Evolutionary conservation across 2,888 invertebrate species (phyloP).

Genomic region (Branchipolynoe longqiensis): DNA sequence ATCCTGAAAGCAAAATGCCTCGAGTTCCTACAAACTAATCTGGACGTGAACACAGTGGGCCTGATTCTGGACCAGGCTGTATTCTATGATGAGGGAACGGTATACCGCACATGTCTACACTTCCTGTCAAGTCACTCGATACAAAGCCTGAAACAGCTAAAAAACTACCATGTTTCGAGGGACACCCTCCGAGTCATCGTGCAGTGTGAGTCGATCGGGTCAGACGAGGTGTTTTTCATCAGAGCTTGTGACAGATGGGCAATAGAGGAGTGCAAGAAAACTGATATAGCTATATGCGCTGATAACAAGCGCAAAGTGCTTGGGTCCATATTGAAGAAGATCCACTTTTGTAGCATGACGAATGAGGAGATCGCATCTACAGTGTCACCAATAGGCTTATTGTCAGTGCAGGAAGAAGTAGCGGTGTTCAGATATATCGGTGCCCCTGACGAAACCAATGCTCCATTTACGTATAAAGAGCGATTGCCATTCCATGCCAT

Average conservation of each 20-base stretch:
- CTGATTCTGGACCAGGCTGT: constrained; percentile 22
- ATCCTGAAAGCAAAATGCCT: background rate
- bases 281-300: background rate
- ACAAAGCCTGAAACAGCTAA: background rate
- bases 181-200: background rate
- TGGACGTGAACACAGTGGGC: background rate
- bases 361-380: background rate
- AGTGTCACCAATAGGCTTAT: background rate
- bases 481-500: background rate
- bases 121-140: background rate
- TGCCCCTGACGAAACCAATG: background rate
- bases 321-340: constrained; percentile 20
- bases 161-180: background rate
- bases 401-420: background rate
- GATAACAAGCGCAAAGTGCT: constrained; percentile 20
- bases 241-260: background rate
- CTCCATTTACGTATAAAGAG: background rate
- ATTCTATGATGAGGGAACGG: background rate
- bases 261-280: background rate
- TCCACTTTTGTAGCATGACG: constrained; percentile 25
- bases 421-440: background rate
- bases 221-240: background rate
- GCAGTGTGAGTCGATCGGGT: background rate
- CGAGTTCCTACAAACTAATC: background rate
- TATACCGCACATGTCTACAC: background rate